Evolutionary conservation across 2,797 vertebrate genomes (phyloP).

Genomic region (Amblyopsis hoosieri): DNA sequence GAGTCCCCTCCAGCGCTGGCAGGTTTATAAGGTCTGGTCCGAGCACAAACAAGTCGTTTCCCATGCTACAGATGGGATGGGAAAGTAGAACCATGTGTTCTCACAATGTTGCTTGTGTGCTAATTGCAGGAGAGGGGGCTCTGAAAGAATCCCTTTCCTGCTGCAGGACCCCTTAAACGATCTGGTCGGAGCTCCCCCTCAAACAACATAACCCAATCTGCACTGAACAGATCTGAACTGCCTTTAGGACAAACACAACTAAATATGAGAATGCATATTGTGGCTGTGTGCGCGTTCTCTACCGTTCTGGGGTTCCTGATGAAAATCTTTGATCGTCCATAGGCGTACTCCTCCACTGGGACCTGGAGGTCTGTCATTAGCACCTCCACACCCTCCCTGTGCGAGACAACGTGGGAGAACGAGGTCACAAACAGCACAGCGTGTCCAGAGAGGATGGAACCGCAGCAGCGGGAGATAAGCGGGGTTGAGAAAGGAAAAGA

Average conservation of each 20-base stretch:
- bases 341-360: conserved; percentile 88
- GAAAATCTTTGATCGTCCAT: conserved; percentile 97
- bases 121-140: conserved; percentile 68
- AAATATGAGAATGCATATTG: neutral
- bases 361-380: conserved; percentile 87
- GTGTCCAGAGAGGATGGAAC: conserved; percentile 21
- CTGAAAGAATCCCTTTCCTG: conserved; percentile 57
- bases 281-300: conserved; percentile 33
- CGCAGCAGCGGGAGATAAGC: neutral
- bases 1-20: conserved; percentile 37
- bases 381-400: conserved; percentile 91
- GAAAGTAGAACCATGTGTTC: conserved; percentile 80
- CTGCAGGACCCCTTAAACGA: conserved; percentile 52
- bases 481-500: neutral
- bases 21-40: conserved; percentile 33
- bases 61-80: conserved; percentile 60
- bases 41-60: conserved; percentile 64
- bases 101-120: conserved; percentile 52
- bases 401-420: conserved; percentile 45
- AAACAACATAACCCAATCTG: conserved; percentile 19
- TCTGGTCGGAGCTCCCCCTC: conserved; percentile 20
- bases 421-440: conserved; percentile 14
- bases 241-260: conserved; percentile 10
- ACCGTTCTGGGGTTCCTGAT: conserved; percentile 98
- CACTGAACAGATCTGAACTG: neutral